Percentiles rank a stretch among this genome's conserved stretches.
phyloP scores from a whole-genome alignment of 92 coral and sea anemone genomes.

The Actinernus sp. region DNA sequence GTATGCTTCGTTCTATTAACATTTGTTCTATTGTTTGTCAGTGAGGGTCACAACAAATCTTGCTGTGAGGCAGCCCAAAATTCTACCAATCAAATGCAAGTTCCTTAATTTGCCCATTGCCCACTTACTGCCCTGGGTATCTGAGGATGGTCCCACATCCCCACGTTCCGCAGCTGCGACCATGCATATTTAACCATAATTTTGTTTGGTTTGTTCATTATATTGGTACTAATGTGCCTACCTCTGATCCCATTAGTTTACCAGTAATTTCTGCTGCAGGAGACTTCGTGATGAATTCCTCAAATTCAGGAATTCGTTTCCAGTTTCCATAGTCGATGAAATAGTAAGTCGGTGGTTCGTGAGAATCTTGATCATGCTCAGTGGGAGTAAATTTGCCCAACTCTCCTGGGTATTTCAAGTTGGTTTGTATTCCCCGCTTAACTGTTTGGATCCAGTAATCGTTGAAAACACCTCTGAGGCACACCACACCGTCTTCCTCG shows the following conservation, averaged over 20 bases:
- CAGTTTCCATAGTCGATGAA: constrained; percentile 83
- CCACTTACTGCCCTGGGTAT: no score
- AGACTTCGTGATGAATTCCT: constrained; percentile 71
- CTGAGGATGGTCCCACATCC: no score
- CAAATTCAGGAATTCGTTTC: constrained; percentile 62
- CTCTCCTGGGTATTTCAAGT: constrained; percentile 65
- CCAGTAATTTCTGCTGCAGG: constrained; percentile 81
- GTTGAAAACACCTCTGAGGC: constrained; percentile 77
- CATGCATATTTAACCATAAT: no score
- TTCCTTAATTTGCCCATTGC: no score
- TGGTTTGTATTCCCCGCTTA: constrained; percentile 67
- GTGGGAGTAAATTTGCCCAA: constrained; percentile 48
- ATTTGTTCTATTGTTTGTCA: no score
- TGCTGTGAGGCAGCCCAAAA: no score
- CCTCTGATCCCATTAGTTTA: constrained; percentile 74
- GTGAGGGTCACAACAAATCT: no score
- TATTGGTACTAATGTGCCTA: no score
- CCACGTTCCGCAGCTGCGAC: no score
- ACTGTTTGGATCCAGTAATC: constrained; percentile 74
- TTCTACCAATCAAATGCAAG: no score
- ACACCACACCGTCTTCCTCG: constrained; percentile 74
- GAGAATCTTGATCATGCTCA: constrained; percentile 17
- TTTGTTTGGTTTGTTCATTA: no score
- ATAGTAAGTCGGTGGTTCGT: constrained; percentile 39
- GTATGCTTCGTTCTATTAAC: no score